phyloP scores from a whole-genome alignment of 92 coral and sea anemone species.

The Porites rus region DNA sequence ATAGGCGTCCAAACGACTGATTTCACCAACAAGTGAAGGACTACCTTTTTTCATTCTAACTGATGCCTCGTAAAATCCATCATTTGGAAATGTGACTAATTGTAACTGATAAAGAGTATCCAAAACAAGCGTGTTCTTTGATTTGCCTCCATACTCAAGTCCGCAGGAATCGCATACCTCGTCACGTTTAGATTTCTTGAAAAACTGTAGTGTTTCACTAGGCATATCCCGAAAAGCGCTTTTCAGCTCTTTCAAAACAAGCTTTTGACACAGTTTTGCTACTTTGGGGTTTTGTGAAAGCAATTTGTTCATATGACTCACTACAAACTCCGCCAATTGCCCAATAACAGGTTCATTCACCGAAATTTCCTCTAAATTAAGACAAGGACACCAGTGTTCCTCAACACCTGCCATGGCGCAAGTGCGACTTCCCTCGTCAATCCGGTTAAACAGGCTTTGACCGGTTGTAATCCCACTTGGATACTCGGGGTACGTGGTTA shows the following conservation, averaged over 20 bases:
- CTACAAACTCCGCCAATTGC: constrained; percentile 63
- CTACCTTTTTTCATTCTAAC: constrained; percentile 33
- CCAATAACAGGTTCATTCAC: constrained; percentile 54
- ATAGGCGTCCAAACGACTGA: constrained; percentile 37
- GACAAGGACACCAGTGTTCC: constrained; percentile 93
- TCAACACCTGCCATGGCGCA: constrained; percentile 82
- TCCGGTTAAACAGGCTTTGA: constrained; percentile 74
- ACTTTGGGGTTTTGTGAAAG: constrained; percentile 41
- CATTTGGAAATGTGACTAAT: constrained; percentile 76
- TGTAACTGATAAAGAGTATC: constrained; percentile 87
- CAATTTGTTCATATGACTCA: constrained; percentile 65
- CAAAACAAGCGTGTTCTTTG: constrained; percentile 55
- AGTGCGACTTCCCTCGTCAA: constrained; percentile 72
- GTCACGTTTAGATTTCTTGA: constrained; percentile 55
- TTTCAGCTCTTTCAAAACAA: constrained; percentile 61
- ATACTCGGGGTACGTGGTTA: constrained; percentile 80
- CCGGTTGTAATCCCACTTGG: constrained; percentile 77
- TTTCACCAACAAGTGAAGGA: constrained; percentile 11
- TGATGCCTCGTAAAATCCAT: constrained; percentile 84
- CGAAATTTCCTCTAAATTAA: constrained; percentile 81
- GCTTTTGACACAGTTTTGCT: constrained; percentile 44
- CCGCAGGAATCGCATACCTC: constrained; percentile 73
- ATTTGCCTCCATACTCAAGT: constrained; percentile 56
- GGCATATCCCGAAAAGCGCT: constrained; percentile 87
- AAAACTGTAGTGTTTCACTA: constrained; percentile 68